phyloP scores from a whole-genome alignment of 2,888 invertebrate genomes.

The Parascotia fuliginaria region DNA sequence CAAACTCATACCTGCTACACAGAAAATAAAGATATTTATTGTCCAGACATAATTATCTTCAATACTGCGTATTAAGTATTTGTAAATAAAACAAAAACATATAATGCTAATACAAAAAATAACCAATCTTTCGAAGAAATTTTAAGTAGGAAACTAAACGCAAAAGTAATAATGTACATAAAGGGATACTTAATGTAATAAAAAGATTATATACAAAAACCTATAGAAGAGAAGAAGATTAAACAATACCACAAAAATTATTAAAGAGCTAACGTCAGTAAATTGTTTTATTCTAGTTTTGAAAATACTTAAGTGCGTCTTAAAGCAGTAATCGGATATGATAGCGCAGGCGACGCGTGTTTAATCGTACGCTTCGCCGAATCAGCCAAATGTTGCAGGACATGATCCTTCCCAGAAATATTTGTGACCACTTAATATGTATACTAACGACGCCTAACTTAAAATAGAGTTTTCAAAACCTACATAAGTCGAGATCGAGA shows the following conservation, averaged over 20 bases:
- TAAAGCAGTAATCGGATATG: constrained; percentile 50
- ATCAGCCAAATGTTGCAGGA: constrained; percentile 44
- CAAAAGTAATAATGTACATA: not conserved
- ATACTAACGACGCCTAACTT: constrained; percentile 5
- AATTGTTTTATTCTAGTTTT: not conserved
- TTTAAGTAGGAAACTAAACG: not conserved
- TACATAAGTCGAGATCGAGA: too few species aligned
- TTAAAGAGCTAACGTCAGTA: not conserved
- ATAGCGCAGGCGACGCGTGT: constrained; percentile 44
- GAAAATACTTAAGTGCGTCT: constrained; percentile 34
- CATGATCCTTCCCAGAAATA: constrained; percentile 64
- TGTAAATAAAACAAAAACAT: not conserved
- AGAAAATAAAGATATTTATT: too few species aligned
- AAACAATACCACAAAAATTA: not conserved
- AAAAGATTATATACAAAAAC: constrained; percentile 4
- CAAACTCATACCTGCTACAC: too few species aligned
- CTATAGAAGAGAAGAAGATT: not conserved
- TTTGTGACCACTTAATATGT: constrained; percentile 35
- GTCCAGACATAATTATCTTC: not conserved
- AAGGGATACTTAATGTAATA: constrained; percentile 13
- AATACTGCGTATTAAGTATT: not conserved
- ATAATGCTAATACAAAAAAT: not conserved
- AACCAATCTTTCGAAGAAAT: not conserved
- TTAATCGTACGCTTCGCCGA: constrained; percentile 57
- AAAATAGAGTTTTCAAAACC: too few species aligned